These are phyloP conservation scores for Amiota communis DNA, from an alignment of 2,888 invertebrate genomes.

Conservation along the genomic window DNA sequence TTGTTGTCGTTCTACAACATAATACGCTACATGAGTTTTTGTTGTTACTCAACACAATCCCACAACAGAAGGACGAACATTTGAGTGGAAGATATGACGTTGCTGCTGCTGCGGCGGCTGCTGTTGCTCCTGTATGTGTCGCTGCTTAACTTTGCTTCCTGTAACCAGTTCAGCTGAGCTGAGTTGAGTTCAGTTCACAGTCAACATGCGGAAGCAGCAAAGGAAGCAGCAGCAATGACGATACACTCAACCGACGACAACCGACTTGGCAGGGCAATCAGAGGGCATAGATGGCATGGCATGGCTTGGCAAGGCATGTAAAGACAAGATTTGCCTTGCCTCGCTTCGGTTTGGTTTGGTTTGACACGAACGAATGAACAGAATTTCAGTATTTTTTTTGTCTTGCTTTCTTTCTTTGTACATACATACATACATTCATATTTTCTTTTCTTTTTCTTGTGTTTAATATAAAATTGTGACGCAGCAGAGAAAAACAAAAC, in stretches of 20 bases:
- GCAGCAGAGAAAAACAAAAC: too few species aligned
- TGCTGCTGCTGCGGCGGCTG: not conserved
- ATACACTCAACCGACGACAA: not conserved
- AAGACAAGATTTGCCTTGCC: too few species aligned
- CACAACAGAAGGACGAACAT: conserved; percentile 3
- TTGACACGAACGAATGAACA: too few species aligned
- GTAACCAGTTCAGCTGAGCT: conserved; percentile 9
- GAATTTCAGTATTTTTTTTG: too few species aligned
- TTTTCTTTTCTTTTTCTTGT: too few species aligned
- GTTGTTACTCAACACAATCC: not conserved
- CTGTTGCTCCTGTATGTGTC: too few species aligned
- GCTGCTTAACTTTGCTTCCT: conserved; percentile 1
- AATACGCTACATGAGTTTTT: conserved; percentile 59
- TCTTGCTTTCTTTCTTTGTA: too few species aligned
- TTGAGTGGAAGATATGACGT: not conserved
- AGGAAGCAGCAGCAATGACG: conserved; percentile 11
- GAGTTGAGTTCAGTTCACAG: not conserved
- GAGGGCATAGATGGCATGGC: too few species aligned
- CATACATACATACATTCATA: too few species aligned
- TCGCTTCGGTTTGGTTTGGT: too few species aligned
- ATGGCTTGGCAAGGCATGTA: too few species aligned
- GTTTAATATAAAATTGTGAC: too few species aligned
- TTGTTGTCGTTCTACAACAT: conserved; percentile 59
- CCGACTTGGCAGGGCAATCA: not conserved
- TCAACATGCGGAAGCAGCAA: conserved; percentile 18